Evolutionary conservation across 2,113 vertebrate genomes (phyloP).

Genomic region (Eptatretus burgeri): DNA sequence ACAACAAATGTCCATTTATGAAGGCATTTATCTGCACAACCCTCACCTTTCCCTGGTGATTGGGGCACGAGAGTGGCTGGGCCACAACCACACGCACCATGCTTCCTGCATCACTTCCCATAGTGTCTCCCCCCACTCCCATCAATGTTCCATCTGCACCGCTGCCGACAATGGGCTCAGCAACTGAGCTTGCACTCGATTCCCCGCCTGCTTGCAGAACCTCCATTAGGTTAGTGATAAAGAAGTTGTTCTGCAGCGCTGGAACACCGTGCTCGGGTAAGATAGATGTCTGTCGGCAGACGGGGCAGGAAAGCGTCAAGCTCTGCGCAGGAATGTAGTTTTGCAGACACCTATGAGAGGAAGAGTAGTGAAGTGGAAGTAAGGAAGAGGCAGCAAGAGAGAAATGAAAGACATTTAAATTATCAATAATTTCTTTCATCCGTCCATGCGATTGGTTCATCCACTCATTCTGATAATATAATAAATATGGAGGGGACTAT

Average conservation of each 20-base stretch:
- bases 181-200: neutral
- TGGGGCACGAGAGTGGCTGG: constrained; percentile 55
- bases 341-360: constrained; percentile 40
- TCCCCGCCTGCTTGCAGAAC: constrained; percentile 38
- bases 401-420: neutral
- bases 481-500: too few species aligned
- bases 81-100: constrained; percentile 34
- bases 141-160: constrained; percentile 25
- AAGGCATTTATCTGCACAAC: too few species aligned
- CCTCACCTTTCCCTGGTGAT: constrained; percentile 60
- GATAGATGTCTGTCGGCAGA: constrained; percentile 74
- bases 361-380: constrained; percentile 5
- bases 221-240: constrained; percentile 90
- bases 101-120: constrained; percentile 28
- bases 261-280: constrained; percentile 61
- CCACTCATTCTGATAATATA: too few species aligned
- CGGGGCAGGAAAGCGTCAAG: constrained; percentile 55
- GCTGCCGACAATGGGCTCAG: constrained; percentile 20
- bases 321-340: constrained; percentile 77
- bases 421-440: too few species aligned
- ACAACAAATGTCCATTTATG: too few species aligned
- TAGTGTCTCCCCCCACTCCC: constrained; percentile 22
- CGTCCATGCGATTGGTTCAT: too few species aligned
- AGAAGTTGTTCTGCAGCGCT: constrained; percentile 72
- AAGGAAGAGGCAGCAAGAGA: neutral